These are phyloP conservation scores for Taeniopygia guttata DNA, from an alignment of 2,797 vertebrate species.

Conservation along the genomic window DNA sequence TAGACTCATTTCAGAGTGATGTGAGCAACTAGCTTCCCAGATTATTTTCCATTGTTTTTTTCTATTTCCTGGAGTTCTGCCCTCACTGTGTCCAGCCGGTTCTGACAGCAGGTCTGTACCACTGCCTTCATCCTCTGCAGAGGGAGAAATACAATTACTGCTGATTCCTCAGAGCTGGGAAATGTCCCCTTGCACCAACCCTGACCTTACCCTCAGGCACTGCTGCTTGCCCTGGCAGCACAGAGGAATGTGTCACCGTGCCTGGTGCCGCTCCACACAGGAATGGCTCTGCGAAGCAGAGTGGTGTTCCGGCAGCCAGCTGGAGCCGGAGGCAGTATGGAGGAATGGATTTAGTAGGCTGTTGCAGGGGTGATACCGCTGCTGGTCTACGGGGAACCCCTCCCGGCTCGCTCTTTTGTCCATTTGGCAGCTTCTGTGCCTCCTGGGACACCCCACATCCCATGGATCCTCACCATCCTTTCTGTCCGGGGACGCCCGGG, in stretches of 20 bases:
- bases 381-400: background rate
- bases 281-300: background rate
- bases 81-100: constrained; percentile 15
- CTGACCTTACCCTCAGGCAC: background rate
- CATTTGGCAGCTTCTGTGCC: background rate
- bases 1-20: background rate
- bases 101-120: constrained; percentile 27
- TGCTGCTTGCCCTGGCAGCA: background rate
- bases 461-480: background rate
- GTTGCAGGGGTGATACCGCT: background rate
- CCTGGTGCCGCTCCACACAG: background rate
- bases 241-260: background rate
- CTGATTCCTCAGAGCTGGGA: background rate
- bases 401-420: background rate
- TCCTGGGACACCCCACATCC: background rate
- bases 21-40: constrained; percentile 32
- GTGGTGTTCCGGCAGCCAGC: background rate
- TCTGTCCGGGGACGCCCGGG: accelerated
- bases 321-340: background rate
- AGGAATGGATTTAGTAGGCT: background rate
- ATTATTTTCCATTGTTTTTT: constrained; percentile 41
- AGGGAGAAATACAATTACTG: background rate
- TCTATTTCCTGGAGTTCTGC: constrained; percentile 42
- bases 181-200: background rate
- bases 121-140: constrained; percentile 8